phyloP scores from a whole-genome alignment of 2,113 vertebrate genomes.

The Bucco capensis region DNA sequence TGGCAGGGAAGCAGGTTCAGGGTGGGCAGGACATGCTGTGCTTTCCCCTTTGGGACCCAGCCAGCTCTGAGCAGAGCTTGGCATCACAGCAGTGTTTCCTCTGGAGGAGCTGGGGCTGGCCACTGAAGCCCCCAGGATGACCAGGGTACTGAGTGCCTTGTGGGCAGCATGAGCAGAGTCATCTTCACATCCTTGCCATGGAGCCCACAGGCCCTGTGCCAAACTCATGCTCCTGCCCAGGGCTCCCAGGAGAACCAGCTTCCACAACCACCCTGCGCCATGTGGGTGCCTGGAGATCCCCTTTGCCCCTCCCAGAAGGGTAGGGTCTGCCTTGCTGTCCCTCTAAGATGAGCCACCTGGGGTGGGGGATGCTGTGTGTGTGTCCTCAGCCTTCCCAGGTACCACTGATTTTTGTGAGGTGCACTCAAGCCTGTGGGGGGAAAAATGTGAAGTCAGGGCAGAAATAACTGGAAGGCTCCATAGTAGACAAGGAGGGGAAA shows the following conservation, averaged over 20 bases:
- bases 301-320: background rate
- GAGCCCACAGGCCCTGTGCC: background rate
- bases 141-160: background rate
- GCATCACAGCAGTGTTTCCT: rapidly evolving
- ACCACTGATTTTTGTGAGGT: background rate
- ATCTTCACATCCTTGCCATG: rapidly evolving
- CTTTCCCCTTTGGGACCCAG: too few relatives aligned
- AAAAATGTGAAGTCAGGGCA: background rate
- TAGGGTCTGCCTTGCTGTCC: background rate
- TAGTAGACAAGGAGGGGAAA: background rate
- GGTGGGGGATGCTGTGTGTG: background rate
- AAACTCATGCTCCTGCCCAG: background rate
- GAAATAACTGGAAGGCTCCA: background rate
- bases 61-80: background rate
- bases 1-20: rapidly evolving
- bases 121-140: too few relatives aligned
- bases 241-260: background rate
- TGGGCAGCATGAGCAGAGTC: rapidly evolving
- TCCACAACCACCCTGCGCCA: background rate
- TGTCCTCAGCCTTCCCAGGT: background rate
- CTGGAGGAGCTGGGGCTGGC: background rate
- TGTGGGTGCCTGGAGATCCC: background rate
- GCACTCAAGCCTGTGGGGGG: background rate
- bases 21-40: background rate
- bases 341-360: background rate